Conservation (phyloP, 2,797 vertebrate genomes). For the Buphagus erythrorhynchus region DNA sequence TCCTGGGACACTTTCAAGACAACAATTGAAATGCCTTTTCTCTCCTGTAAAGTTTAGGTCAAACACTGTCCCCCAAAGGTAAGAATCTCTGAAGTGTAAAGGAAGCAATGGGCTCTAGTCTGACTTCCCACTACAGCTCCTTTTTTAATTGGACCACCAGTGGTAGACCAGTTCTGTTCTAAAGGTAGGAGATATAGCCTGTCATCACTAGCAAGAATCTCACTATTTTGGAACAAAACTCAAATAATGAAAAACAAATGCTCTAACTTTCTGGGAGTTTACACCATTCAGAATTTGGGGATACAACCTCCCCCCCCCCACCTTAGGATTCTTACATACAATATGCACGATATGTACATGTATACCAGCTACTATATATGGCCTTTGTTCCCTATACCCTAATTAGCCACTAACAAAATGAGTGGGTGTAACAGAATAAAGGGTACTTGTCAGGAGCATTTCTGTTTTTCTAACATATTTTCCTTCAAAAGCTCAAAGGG, state of each 20-base stretch:
- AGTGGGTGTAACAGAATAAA: not conserved
- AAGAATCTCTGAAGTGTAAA: not conserved
- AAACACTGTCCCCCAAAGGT: not conserved
- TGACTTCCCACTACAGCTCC: not conserved
- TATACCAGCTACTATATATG: not conserved
- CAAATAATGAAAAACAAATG: not conserved
- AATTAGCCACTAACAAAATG: not conserved
- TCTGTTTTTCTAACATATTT: not conserved
- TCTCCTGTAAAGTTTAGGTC: not conserved
- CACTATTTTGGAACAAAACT: not conserved
- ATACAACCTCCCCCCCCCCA: fast-evolving
- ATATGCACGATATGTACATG: not conserved
- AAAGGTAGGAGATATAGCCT: not conserved
- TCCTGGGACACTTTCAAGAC: not conserved
- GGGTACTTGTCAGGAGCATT: not conserved
- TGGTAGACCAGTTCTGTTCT: not conserved
- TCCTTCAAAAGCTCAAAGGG: not conserved
- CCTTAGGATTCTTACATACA: not conserved
- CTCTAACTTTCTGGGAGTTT: not conserved
- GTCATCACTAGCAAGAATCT: not conserved
- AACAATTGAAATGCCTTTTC: not conserved
- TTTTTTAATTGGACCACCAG: not conserved
- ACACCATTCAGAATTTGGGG: not conserved
- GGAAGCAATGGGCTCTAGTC: not conserved
- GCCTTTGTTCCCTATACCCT: not conserved